A percentile compares a stretch with the other conserved stretches of the same genome.
These are phyloP conservation scores for Eurois occulta DNA, from an alignment of 2,888 invertebrate species.

Conservation along the genomic window DNA sequence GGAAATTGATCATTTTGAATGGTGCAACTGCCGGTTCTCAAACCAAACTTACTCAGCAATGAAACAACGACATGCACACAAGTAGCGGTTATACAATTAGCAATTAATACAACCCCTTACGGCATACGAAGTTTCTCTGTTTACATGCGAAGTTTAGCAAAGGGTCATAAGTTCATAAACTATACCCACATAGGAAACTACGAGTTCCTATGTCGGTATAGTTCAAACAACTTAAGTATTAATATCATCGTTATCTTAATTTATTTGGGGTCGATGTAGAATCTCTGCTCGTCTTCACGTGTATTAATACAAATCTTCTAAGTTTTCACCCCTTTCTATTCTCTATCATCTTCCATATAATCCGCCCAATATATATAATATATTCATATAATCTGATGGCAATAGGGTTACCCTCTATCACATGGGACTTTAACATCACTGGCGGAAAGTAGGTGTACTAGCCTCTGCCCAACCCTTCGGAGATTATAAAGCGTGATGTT, in stretches of 20 bases:
- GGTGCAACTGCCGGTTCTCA: too few species aligned
- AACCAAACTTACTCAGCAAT: too few species aligned
- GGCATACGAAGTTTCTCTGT: constrained; percentile 17
- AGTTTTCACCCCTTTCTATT: background rate
- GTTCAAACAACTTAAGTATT: background rate
- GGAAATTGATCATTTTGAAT: too few species aligned
- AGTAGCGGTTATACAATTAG: background rate
- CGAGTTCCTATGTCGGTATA: too few species aligned
- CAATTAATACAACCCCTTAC: constrained; percentile 20
- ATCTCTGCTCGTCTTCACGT: background rate
- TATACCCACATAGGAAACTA: background rate
- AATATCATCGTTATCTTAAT: background rate
- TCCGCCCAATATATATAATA: background rate
- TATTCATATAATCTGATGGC: too few species aligned
- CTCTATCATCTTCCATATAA: background rate
- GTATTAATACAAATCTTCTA: background rate
- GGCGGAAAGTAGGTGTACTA: too few species aligned
- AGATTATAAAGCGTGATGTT: too few species aligned
- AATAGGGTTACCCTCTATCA: too few species aligned
- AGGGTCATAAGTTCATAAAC: constrained; percentile 35
- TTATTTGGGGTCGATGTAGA: background rate
- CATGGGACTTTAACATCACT: too few species aligned
- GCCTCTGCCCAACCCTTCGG: too few species aligned
- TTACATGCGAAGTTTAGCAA: constrained; percentile 14
- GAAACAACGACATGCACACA: background rate